These are phyloP conservation scores for Machaerirhynchus nigripectus DNA, from an alignment of 2,113 vertebrate species.

Conservation along the genomic window DNA sequence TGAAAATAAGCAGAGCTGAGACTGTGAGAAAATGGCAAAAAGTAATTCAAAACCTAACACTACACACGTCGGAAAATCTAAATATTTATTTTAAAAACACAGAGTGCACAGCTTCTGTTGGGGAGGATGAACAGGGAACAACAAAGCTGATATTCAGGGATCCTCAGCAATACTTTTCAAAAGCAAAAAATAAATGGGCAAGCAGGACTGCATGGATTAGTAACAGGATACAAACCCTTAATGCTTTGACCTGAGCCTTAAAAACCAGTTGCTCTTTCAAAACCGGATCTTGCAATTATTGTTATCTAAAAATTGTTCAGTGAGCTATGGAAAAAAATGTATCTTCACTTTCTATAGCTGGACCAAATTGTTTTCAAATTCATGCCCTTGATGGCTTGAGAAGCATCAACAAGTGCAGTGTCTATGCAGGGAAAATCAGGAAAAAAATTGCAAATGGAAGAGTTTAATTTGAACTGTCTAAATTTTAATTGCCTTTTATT, in stretches of 20 bases:
- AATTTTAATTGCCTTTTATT: neutral
- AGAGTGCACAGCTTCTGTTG: constrained; percentile 2
- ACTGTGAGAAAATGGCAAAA: constrained; percentile 65
- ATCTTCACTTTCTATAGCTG: neutral
- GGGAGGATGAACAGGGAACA: neutral
- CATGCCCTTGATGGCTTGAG: neutral
- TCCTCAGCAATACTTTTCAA: neutral
- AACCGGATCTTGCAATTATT: neutral
- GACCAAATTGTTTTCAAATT: neutral
- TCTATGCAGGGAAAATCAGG: neutral
- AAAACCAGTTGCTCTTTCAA: neutral
- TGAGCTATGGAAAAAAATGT: neutral
- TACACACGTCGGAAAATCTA: constrained; percentile 11
- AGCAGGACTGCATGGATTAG: neutral
- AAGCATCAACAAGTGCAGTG: neutral
- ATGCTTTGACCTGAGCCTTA: neutral
- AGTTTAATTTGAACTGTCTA: neutral
- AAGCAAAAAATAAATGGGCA: neutral
- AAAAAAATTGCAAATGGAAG: neutral
- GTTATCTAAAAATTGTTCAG: neutral
- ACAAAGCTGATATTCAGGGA: neutral
- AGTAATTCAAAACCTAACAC: constrained; percentile 9
- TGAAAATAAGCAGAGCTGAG: constrained; percentile 71
- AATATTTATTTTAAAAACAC: constrained; percentile 68
- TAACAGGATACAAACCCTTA: neutral